phyloP scores from a whole-genome alignment of 2,888 invertebrate genomes.

The Ormyrus thymus region DNA sequence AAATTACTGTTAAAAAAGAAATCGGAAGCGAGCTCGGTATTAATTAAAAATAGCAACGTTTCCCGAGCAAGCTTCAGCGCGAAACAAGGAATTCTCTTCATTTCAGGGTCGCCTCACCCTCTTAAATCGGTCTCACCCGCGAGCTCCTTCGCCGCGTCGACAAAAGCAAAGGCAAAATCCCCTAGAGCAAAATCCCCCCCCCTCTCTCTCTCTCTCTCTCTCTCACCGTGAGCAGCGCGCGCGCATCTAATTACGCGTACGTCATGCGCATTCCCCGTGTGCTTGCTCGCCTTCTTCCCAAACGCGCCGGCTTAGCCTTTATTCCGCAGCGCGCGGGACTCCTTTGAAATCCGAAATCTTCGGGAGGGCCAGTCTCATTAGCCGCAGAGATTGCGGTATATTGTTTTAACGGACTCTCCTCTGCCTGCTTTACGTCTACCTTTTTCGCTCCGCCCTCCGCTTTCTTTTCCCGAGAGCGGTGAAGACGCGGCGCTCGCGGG shows the following conservation, averaged over 20 bases:
- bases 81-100: too few species aligned
- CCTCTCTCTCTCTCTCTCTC: not conserved
- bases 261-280: conserved; percentile 49
- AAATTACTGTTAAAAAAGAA: too few species aligned
- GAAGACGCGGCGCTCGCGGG: too few species aligned
- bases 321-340: not conserved
- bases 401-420: conserved; percentile 33
- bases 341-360: conserved; percentile 51
- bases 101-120: too few species aligned
- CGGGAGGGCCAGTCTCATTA: conserved; percentile 43
- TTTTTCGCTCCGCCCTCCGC: not conserved
- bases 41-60: too few species aligned
- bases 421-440: not conserved
- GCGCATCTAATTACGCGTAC: conserved; percentile 55
- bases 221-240: not conserved
- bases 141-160: not conserved
- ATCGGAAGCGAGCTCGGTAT: too few species aligned
- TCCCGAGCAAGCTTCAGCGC: too few species aligned
- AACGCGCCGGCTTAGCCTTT: not conserved
- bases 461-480: not conserved
- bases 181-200: not conserved
- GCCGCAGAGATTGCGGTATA: conserved; percentile 29
- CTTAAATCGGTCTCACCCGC: not conserved
- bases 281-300: not conserved
- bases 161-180: conserved; percentile 33